phyloP scores from a whole-genome alignment of 2,797 vertebrate genomes.

The Peromyscus aztecus region DNA sequence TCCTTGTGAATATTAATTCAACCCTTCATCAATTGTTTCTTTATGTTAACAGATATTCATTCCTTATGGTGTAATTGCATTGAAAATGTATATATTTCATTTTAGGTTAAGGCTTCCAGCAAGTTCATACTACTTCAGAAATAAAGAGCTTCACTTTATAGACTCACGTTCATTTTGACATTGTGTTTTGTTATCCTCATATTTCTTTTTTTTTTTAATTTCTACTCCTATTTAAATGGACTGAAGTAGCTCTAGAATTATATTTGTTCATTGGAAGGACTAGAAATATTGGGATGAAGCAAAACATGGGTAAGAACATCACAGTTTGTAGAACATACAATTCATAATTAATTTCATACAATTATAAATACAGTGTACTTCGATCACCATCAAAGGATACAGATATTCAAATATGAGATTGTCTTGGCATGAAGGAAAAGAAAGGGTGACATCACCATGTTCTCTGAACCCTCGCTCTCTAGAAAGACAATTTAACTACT shows the following conservation, averaged over 20 bases:
- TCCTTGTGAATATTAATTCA: not conserved
- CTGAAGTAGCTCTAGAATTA: not conserved
- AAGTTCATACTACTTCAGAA: not conserved
- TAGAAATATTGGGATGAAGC: not conserved
- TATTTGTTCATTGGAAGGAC: not conserved
- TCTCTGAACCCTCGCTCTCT: not conserved
- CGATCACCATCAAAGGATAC: not conserved
- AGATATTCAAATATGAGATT: not conserved
- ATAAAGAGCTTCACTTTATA: not conserved
- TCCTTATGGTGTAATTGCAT: not conserved
- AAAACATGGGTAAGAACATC: not conserved
- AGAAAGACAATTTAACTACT: not conserved
- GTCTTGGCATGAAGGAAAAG: not conserved
- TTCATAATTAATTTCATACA: not conserved
- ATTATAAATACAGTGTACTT: not conserved
- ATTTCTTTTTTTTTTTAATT: not conserved
- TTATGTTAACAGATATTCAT: not conserved
- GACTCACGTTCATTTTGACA: not conserved
- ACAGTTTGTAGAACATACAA: not conserved
- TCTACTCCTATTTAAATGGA: not conserved
- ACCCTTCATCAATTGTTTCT: not conserved
- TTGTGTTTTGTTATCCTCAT: accelerated
- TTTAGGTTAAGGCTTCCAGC: not conserved
- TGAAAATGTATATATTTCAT: not conserved
- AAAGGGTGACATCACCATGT: not conserved